Evolutionary conservation across 2,797 vertebrate species (phyloP).

Genomic region (Sebastes kiyomatsui): DNA sequence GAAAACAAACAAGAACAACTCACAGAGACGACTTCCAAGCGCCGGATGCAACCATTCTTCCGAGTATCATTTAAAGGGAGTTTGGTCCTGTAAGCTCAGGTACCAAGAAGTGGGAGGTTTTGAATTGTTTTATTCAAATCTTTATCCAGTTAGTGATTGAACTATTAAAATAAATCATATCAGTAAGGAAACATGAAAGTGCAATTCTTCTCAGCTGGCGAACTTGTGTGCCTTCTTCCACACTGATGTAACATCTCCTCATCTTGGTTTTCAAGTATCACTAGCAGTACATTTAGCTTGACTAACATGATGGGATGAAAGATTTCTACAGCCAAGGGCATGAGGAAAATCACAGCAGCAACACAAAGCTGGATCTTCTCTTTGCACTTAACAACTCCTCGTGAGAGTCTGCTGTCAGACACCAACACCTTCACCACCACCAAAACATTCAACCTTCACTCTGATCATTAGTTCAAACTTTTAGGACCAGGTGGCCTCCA

Average conservation of each 20-base stretch:
- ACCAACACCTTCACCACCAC: neutral
- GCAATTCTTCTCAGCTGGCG: neutral
- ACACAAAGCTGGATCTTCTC: neutral
- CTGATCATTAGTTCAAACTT: conserved; percentile 10
- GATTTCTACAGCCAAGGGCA: neutral
- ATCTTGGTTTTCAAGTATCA: conserved; percentile 11
- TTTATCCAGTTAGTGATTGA: neutral
- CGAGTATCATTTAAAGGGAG: neutral
- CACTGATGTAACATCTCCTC: neutral
- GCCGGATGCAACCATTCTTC: neutral
- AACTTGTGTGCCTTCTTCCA: neutral
- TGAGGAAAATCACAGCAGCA: neutral
- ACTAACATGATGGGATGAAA: conserved; percentile 2
- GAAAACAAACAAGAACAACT: conserved; percentile 40
- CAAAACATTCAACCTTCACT: neutral
- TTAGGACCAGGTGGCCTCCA: neutral
- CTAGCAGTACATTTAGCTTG: conserved; percentile 15
- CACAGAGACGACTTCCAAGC: conserved; percentile 5
- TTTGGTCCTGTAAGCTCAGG: conserved; percentile 4
- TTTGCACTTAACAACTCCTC: conserved; percentile 1
- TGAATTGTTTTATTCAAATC: conserved; percentile 33
- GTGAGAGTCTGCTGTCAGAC: neutral
- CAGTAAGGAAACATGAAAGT: neutral
- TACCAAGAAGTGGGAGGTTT: neutral
- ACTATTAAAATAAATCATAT: conserved; percentile 5